Evolutionary conservation across 2,888 invertebrate genomes (phyloP).

Genomic region (Mythimna albipuncta): DNA sequence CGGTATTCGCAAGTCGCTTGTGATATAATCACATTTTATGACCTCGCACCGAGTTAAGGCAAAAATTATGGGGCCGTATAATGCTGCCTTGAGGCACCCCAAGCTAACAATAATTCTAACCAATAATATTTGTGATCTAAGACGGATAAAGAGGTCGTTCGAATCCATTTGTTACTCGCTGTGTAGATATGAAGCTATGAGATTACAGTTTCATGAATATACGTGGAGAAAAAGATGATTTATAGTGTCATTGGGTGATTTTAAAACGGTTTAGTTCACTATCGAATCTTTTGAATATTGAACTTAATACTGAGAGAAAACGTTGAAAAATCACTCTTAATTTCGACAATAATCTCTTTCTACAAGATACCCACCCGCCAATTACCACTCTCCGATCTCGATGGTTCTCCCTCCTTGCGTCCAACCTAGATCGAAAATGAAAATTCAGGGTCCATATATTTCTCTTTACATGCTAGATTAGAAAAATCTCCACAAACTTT

Average conservation of each 20-base stretch:
- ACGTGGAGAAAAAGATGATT: constrained; percentile 47
- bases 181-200: constrained; percentile 59
- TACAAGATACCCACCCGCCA: constrained; percentile 89
- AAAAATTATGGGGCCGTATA: constrained; percentile 88
- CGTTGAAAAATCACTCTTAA: constrained; percentile 1
- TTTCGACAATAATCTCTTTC: constrained; percentile 65
- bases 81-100: constrained; percentile 87
- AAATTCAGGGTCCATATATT: constrained; percentile 87
- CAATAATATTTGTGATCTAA: constrained; percentile 86
- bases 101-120: constrained; percentile 83
- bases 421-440: constrained; percentile 90
- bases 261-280: constrained; percentile 7
- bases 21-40: constrained; percentile 90
- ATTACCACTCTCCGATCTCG: constrained; percentile 85
- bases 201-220: constrained; percentile 48
- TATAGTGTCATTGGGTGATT: constrained; percentile 39
- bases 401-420: constrained; percentile 82
- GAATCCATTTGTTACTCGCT: constrained; percentile 78
- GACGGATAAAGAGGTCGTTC: constrained; percentile 79
- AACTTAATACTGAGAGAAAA: constrained; percentile 6
- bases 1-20: constrained; percentile 85
- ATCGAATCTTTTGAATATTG: background rate
- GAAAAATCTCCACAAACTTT: constrained; percentile 84
- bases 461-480: constrained; percentile 82
- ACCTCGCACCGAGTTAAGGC: constrained; percentile 89